Percentiles rank a stretch among this genome's conserved stretches.
These are phyloP conservation scores for Zoanthus gigantus DNA, from an alignment of 92 coral and sea anemone species.

Conservation along the genomic window DNA sequence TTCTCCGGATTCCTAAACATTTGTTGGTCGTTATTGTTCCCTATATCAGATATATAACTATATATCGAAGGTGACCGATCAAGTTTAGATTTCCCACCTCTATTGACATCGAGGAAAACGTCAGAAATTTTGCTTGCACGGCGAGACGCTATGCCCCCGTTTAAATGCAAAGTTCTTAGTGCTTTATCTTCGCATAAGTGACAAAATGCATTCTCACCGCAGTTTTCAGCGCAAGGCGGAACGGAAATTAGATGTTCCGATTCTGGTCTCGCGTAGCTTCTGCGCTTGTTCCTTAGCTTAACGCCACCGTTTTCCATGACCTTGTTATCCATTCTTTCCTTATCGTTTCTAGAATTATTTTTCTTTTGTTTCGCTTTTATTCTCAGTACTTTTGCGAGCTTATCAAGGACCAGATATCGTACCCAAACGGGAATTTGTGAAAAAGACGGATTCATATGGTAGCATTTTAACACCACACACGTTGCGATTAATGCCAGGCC, in stretches of 20 bases:
- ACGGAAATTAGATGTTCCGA: constrained; percentile 29
- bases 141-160: constrained; percentile 9
- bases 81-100: background rate
- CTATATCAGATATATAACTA: constrained; percentile 26
- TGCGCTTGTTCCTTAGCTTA: background rate
- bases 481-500: constrained; percentile 91
- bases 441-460: constrained; percentile 84
- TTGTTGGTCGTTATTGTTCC: background rate
- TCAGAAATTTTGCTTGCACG: constrained; percentile 4
- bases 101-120: constrained; percentile 7
- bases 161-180: constrained; percentile 12
- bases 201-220: background rate
- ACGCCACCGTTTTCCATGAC: constrained; percentile 8
- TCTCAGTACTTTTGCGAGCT: constrained; percentile 74
- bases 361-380: constrained; percentile 61
- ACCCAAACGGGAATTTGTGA: constrained; percentile 91
- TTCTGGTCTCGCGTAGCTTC: constrained; percentile 13
- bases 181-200: constrained; percentile 29
- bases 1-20: background rate
- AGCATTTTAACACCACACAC: constrained; percentile 82
- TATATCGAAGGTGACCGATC: constrained; percentile 9
- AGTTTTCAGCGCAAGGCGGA: constrained; percentile 13
- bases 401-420: constrained; percentile 70
- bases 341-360: constrained; percentile 32
- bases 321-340: constrained; percentile 14